phyloP scores from a whole-genome alignment of 2,113 vertebrate genomes.

The Chitala chitala region DNA sequence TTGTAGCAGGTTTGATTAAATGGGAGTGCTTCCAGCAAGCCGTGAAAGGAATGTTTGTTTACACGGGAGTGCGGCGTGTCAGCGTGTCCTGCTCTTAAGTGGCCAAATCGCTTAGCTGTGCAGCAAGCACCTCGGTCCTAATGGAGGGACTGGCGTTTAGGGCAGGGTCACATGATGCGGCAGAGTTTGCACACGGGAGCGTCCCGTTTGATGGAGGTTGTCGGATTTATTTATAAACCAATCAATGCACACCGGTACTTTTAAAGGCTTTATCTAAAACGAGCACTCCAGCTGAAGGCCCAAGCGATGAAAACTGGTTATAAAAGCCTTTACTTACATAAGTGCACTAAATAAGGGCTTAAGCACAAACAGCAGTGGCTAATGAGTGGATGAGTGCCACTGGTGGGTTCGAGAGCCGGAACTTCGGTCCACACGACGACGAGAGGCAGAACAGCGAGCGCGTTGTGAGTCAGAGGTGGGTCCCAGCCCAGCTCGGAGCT shows the following conservation, averaged over 20 bases:
- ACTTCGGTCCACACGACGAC: neutral
- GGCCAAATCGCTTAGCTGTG: constrained; percentile 1
- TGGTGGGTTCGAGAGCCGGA: neutral
- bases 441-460: neutral
- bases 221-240: neutral
- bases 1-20: constrained; percentile 28
- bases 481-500: neutral
- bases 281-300: neutral
- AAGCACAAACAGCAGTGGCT: neutral
- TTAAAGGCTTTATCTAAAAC: neutral
- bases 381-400: neutral
- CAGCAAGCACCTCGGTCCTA: neutral
- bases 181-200: neutral
- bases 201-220: neutral
- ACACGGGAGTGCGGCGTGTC: neutral
- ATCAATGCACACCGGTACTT: neutral
- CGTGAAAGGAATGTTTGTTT: constrained; percentile 22
- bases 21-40: constrained; percentile 10
- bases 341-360: neutral
- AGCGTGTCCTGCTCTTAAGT: neutral
- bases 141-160: neutral
- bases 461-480: constrained; percentile 27
- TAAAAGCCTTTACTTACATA: constrained; percentile 9
- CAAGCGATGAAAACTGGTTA: constrained; percentile 7
- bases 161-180: neutral